These are phyloP conservation scores for Conistra vaccinii DNA, from an alignment of 2,888 invertebrate genomes.

Conservation along the genomic window DNA sequence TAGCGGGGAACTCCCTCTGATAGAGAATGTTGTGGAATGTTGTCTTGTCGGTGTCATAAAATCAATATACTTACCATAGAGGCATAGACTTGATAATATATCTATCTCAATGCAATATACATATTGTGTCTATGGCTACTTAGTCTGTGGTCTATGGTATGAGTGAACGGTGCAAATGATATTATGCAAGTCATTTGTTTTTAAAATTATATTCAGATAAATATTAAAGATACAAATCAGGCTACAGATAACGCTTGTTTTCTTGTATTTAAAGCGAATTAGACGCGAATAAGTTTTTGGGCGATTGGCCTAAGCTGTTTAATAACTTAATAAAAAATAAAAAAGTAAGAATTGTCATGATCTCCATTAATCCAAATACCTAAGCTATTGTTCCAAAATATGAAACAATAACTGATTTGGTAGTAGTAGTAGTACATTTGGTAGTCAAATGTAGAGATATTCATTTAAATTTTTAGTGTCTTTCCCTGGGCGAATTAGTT, in stretches of 20 bases:
- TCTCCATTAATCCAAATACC: no score
- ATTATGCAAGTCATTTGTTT: neutral
- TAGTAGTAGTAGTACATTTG: no score
- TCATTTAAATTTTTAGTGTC: neutral
- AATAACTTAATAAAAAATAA: no score
- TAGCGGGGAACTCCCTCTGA: slow-evolving; percentile 6
- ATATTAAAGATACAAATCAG: neutral
- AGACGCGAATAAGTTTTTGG: no score
- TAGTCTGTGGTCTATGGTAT: no score
- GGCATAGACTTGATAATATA: no score
- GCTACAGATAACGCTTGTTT: neutral
- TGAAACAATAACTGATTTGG: neutral
- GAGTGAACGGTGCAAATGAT: neutral
- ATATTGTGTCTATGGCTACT: no score
- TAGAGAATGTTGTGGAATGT: slow-evolving; percentile 11
- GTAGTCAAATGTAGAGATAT: neutral
- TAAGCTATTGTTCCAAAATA: neutral
- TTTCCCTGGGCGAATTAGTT: neutral
- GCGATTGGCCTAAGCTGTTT: neutral
- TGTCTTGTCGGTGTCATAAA: neutral
- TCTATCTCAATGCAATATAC: no score
- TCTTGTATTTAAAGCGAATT: no score
- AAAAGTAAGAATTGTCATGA: no score
- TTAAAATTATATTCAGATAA: neutral
- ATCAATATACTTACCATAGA: no score